phyloP scores from a whole-genome alignment of 2,888 invertebrate genomes.

The Amiota mariae region DNA sequence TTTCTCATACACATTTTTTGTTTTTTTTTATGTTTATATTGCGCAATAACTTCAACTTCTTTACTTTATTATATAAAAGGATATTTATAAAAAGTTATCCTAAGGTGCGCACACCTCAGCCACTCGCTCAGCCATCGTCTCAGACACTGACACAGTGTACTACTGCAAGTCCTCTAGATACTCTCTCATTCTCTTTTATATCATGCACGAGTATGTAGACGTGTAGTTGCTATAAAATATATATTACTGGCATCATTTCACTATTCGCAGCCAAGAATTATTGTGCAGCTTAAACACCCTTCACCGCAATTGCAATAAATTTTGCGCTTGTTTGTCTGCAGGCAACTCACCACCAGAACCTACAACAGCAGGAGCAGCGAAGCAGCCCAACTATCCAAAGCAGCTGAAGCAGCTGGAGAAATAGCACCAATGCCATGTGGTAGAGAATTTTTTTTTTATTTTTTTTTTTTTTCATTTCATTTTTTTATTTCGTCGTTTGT shows the following conservation, averaged over 20 bases:
- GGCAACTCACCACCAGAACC: slow-evolving; percentile 15
- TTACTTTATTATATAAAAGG: slow-evolving; percentile 24
- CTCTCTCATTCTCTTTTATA: background rate
- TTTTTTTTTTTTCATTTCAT: background rate
- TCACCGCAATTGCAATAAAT: slow-evolving; percentile 34
- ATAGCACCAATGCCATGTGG: background rate
- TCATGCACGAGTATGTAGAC: background rate
- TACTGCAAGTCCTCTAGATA: no score
- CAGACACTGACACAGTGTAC: background rate
- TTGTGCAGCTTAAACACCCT: slow-evolving; percentile 33
- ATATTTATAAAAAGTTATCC: slow-evolving; percentile 27
- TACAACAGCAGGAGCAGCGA: background rate
- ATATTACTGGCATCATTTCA: slow-evolving; percentile 28
- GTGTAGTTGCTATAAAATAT: slow-evolving; percentile 14
- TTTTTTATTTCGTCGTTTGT: slow-evolving; percentile 2
- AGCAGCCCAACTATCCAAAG: background rate
- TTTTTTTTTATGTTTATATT: slow-evolving; percentile 1
- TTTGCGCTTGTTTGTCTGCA: slow-evolving; percentile 34
- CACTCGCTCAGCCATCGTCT: background rate
- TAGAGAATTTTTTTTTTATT: background rate
- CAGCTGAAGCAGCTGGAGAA: background rate
- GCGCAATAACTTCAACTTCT: slow-evolving; percentile 23
- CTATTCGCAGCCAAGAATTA: slow-evolving; percentile 32
- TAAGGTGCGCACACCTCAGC: slow-evolving; percentile 12
- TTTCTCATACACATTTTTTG: background rate